A percentile compares a stretch with the other conserved stretches of the same genome.
Conservation (phyloP, 2,888 invertebrate genomes). For the Microchrysa polita region DNA sequence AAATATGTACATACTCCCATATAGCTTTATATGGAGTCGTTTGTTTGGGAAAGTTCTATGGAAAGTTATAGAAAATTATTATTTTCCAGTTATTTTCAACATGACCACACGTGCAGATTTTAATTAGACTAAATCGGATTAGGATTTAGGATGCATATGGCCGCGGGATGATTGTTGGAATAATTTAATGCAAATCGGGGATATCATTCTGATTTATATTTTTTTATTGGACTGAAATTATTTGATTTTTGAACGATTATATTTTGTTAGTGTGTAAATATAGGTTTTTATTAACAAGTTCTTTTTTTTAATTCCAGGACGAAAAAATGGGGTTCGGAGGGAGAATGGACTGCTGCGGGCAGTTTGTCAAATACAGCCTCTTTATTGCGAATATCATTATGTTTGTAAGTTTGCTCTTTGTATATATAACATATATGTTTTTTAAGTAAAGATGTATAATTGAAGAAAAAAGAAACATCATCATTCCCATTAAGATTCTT, state of each 20-base stretch:
- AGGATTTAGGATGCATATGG: background rate
- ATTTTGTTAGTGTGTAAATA: no score
- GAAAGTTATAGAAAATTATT: no score
- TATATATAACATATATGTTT: no score
- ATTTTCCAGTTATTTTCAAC: slow-evolving; percentile 13
- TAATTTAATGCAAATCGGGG: no score
- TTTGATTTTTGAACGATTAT: no score
- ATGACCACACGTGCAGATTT: slow-evolving; percentile 26
- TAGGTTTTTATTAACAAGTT: slow-evolving; percentile 36
- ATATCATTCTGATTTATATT: no score
- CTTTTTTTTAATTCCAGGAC: slow-evolving; percentile 54
- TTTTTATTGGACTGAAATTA: no score
- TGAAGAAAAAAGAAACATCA: no score
- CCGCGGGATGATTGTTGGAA: background rate
- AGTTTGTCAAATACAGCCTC: slow-evolving; percentile 86
- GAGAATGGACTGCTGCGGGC: slow-evolving; percentile 88
- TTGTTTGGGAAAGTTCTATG: no score
- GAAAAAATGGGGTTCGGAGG: slow-evolving; percentile 77
- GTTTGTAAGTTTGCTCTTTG: slow-evolving; percentile 74
- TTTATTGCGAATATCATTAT: slow-evolving; percentile 86
- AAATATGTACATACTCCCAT: background rate
- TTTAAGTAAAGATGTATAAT: no score
- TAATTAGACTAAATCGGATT: slow-evolving; percentile 40
- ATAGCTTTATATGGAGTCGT: background rate
- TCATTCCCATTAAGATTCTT: no score